phyloP scores from a whole-genome alignment of 2,797 vertebrate species.

The Thamnophis elegans region DNA sequence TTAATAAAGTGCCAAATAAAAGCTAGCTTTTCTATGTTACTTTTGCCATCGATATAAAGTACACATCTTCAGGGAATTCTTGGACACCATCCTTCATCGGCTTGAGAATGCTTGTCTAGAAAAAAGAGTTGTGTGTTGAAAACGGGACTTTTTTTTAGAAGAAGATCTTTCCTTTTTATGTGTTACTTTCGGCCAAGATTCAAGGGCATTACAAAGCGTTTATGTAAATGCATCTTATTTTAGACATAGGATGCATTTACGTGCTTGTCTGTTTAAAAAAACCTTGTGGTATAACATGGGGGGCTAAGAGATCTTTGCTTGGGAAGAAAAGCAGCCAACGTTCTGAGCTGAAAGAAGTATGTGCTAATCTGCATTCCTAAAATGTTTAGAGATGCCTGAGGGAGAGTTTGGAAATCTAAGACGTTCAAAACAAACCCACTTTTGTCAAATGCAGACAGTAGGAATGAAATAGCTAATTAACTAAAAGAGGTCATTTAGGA shows the following conservation, averaged over 20 bases:
- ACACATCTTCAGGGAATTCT: not conserved
- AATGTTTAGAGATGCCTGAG: not conserved
- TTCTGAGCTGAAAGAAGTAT: not conserved
- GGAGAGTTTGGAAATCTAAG: not conserved
- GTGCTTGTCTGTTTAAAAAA: not conserved
- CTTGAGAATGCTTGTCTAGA: not conserved
- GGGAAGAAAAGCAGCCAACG: not conserved
- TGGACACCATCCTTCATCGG: not conserved
- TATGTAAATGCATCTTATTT: not conserved
- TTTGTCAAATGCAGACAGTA: not conserved
- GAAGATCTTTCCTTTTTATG: not conserved
- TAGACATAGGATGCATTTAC: not conserved
- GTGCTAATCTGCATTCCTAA: not conserved
- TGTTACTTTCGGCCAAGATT: not conserved
- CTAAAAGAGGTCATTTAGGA: not conserved
- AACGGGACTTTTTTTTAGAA: not conserved
- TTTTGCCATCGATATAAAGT: not conserved
- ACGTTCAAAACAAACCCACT: not conserved
- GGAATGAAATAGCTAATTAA: not conserved
- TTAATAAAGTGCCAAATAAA: slow-evolving; percentile 45
- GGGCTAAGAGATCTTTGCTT: rapidly evolving
- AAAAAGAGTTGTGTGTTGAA: not conserved
- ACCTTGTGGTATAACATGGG: not conserved
- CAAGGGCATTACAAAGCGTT: not conserved
- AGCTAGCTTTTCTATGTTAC: not conserved